A percentile compares a stretch with the other conserved stretches of the same genome.
Evolutionary conservation across 1,140 invertebrate genomes (phyloP).

Genomic region (Hestina assimilis): DNA sequence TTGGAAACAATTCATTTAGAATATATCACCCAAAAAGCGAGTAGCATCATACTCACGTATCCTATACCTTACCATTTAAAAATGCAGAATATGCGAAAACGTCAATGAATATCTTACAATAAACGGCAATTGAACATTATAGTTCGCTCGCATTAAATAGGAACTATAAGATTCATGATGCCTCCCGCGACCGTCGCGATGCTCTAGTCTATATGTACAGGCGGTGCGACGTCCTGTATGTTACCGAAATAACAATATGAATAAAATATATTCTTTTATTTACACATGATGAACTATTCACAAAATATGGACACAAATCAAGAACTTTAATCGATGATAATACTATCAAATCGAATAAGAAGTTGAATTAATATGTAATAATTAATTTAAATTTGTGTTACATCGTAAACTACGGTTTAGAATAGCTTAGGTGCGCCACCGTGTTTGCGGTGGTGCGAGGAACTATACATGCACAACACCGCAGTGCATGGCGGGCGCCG

Average conservation of each 20-base stretch:
- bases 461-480: constrained; percentile 75
- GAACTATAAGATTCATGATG: constrained; percentile 78
- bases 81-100: constrained; percentile 77
- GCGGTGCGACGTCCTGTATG: constrained; percentile 39
- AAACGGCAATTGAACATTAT: constrained; percentile 76
- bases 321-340: constrained; percentile 58
- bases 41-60: constrained; percentile 68
- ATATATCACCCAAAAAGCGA: constrained; percentile 77
- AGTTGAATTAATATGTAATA: constrained; percentile 52
- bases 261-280: constrained; percentile 66
- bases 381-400: constrained; percentile 68
- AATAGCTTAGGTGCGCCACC: constrained; percentile 72
- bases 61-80: constrained; percentile 73
- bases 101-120: constrained; percentile 74
- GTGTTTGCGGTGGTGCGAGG: constrained; percentile 67
- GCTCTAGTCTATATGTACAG: constrained; percentile 61
- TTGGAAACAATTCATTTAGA: constrained; percentile 72
- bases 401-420: constrained; percentile 73
- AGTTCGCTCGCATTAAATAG: constrained; percentile 75
- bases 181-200: constrained; percentile 45
- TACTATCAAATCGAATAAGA: constrained; percentile 56
- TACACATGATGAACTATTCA: constrained; percentile 61
- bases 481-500: constrained; percentile 62
- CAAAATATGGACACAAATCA: constrained; percentile 60
- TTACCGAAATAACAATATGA: constrained; percentile 65